Evolutionary conservation across 2,113 vertebrate species (phyloP).

Genomic region (Microtus richardsoni): DNA sequence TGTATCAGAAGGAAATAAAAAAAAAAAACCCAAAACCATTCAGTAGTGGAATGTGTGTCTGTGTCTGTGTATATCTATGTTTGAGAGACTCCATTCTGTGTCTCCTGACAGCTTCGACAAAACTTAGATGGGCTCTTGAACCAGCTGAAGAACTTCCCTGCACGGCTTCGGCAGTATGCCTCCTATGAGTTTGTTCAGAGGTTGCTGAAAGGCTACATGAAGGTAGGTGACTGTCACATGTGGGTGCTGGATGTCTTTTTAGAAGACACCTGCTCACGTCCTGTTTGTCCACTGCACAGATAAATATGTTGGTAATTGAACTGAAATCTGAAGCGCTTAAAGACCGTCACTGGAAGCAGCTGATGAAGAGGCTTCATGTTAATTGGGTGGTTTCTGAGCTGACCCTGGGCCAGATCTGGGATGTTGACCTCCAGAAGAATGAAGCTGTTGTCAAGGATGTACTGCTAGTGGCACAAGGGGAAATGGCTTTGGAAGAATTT

Average conservation of each 20-base stretch:
- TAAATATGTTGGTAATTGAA: constrained; percentile 99
- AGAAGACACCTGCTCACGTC: not conserved
- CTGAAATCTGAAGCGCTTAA: constrained; percentile 98
- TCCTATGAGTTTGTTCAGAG: constrained; percentile 98
- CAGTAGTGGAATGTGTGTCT: not conserved
- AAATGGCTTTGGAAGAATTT: constrained; percentile 99
- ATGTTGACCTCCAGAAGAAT: constrained; percentile 97
- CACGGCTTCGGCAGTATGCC: constrained; percentile 96
- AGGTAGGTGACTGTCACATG: constrained; percentile 85
- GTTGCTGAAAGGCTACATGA: constrained; percentile 97
- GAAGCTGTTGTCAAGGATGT: constrained; percentile 98
- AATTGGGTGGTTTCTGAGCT: constrained; percentile 98
- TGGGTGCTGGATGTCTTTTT: rapidly evolving
- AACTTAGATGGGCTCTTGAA: constrained; percentile 95
- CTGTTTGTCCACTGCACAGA: constrained; percentile 81
- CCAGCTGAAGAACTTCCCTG: constrained; percentile 98
- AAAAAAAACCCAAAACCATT: not conserved
- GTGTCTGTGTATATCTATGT: not conserved
- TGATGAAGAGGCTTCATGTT: constrained; percentile 98
- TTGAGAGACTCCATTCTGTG: too few relatives aligned
- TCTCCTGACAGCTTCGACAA: constrained; percentile 92
- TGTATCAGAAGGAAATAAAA: not conserved
- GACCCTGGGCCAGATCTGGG: constrained; percentile 98
- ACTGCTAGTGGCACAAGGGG: constrained; percentile 97
- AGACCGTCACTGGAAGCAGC: constrained; percentile 98